Percentiles rank a stretch among this genome's conserved stretches.
Evolutionary conservation across 2,888 invertebrate species (phyloP).

Genomic region (Aphodius sticticus): DNA sequence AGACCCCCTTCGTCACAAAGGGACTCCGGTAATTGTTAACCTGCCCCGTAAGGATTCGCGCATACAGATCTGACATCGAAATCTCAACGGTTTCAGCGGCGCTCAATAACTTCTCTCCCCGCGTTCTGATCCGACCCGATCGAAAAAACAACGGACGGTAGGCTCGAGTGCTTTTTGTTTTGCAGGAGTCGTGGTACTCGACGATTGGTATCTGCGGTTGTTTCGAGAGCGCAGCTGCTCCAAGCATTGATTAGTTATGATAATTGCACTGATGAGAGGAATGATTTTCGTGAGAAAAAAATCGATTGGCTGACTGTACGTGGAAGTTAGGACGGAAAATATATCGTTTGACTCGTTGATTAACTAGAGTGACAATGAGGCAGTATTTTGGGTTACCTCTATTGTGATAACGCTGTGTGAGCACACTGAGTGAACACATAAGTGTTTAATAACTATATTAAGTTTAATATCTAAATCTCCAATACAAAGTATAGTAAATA

Average conservation of each 20-base stretch:
- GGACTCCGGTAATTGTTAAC: background rate
- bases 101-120: background rate
- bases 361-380: no score
- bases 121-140: background rate
- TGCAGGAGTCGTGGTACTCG: background rate
- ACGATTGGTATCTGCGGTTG: background rate
- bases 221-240: background rate
- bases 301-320: no score
- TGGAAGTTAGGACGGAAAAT: no score
- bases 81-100: background rate
- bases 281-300: background rate
- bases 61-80: background rate
- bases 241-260: background rate
- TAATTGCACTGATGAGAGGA: background rate
- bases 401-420: no score
- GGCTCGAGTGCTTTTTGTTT: background rate
- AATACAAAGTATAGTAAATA: no score
- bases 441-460: no score
- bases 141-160: background rate
- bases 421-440: no score
- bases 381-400: no score
- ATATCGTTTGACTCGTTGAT: background rate
- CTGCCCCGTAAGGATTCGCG: constrained; percentile 4
- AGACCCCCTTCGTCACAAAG: background rate
- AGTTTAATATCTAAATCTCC: no score